A percentile compares a stretch with the other conserved stretches of the same genome.
phyloP scores from a whole-genome alignment of 2,888 invertebrate species.

The Halictus quadricinctus region DNA sequence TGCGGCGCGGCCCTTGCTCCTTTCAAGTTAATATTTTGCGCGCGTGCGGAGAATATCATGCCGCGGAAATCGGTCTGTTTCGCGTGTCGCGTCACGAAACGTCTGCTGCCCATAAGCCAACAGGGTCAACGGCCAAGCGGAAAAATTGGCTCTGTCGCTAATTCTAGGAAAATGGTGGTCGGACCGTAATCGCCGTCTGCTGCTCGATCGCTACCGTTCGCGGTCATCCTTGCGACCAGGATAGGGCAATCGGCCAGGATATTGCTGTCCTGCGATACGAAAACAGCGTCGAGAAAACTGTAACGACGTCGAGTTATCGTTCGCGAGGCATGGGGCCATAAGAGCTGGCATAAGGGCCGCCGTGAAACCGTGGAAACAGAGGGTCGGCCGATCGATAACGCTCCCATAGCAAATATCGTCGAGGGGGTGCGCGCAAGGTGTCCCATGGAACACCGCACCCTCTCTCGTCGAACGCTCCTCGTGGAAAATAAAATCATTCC shows the following conservation, averaged over 20 bases:
- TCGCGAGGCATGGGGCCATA: slow-evolving; percentile 41
- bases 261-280: neutral
- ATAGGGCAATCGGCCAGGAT: slow-evolving; percentile 4
- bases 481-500: slow-evolving; percentile 63
- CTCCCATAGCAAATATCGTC: slow-evolving; percentile 73
- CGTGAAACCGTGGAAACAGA: slow-evolving; percentile 67
- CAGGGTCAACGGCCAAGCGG: slow-evolving; percentile 31
- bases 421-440: slow-evolving; percentile 65
- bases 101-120: neutral
- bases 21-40: slow-evolving; percentile 17
- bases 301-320: slow-evolving; percentile 53
- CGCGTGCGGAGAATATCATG: slow-evolving; percentile 8
- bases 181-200: slow-evolving; percentile 7
- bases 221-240: neutral
- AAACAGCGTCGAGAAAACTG: slow-evolving; percentile 29
- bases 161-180: slow-evolving; percentile 9
- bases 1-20: too few relatives aligned
- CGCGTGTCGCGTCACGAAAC: slow-evolving; percentile 52
- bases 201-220: neutral
- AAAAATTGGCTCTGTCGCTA: slow-evolving; percentile 22
- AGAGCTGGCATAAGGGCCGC: slow-evolving; percentile 63
- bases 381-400: slow-evolving; percentile 73
- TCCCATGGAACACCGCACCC: slow-evolving; percentile 47
- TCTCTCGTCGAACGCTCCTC: slow-evolving; percentile 26
- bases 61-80: slow-evolving; percentile 18